phyloP scores from a whole-genome alignment of 2,797 vertebrate species.

The Acrocephalus scirpaceus region DNA sequence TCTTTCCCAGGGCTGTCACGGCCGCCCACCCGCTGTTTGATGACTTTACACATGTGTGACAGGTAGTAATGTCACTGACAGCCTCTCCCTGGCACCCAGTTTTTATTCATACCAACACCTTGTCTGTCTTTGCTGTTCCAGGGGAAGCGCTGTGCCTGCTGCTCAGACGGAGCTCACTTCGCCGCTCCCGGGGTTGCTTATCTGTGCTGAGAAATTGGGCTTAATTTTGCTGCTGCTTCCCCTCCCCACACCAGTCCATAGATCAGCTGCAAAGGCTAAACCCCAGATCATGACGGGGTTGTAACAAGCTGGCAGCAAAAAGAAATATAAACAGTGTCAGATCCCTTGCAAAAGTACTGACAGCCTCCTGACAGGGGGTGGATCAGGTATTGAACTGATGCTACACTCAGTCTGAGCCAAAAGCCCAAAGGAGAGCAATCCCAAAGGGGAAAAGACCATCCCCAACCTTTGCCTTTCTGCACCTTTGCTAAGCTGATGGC shows the following conservation, averaged over 20 bases:
- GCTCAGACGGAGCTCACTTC: neutral
- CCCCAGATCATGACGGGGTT: neutral
- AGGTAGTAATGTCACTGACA: conserved; percentile 71
- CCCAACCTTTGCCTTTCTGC: accelerated
- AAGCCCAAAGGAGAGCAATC: neutral
- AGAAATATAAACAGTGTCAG: neutral
- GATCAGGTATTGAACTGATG: neutral
- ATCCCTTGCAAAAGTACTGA: neutral
- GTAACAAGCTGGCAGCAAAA: neutral
- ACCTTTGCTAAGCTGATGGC: neutral
- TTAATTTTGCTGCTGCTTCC: neutral
- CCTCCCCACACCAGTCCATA: neutral
- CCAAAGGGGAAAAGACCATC: neutral
- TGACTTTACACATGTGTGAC: conserved; percentile 68
- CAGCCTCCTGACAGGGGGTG: neutral
- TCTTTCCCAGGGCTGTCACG: conserved; percentile 59
- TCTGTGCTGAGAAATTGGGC: neutral
- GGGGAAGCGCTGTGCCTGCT: neutral
- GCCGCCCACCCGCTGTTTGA: conserved; percentile 63
- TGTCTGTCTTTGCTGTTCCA: neutral
- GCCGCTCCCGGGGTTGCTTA: accelerated
- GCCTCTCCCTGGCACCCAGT: conserved; percentile 53
- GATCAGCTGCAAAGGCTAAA: neutral
- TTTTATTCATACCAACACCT: conserved; percentile 33
- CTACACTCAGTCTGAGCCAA: neutral